These are phyloP conservation scores for Polia nebulosa DNA, from an alignment of 2,888 invertebrate genomes.

Conservation along the genomic window DNA sequence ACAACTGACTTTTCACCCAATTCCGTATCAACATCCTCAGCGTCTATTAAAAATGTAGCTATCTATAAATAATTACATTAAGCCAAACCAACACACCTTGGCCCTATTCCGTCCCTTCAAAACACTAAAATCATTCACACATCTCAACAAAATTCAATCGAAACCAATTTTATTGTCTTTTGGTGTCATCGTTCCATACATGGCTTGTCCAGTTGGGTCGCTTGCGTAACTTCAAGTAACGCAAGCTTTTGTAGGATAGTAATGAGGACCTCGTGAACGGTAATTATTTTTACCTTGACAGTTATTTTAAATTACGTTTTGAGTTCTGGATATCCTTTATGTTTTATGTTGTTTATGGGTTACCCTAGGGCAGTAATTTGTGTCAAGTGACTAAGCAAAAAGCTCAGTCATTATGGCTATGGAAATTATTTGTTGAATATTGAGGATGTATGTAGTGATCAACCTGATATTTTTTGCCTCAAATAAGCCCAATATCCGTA, in stretches of 20 bases:
- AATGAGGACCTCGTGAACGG: conserved; percentile 45
- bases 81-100: conserved; percentile 39
- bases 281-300: conserved; percentile 60
- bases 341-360: conserved; percentile 15
- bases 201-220: conserved; percentile 49
- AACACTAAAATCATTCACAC: conserved; percentile 53
- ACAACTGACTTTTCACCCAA: neutral
- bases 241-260: conserved; percentile 57
- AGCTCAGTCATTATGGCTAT: neutral
- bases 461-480: neutral
- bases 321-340: conserved; percentile 22
- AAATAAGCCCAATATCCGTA: neutral
- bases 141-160: conserved; percentile 63
- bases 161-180: conserved; percentile 64
- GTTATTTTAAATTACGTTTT: conserved; percentile 46
- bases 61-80: conserved; percentile 3
- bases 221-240: conserved; percentile 52
- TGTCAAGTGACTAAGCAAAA: neutral
- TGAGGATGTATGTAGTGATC: no score
- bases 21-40: neutral
- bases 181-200: conserved; percentile 61
- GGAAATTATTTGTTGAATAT: neutral
- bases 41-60: neutral
- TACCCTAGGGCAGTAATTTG: conserved; percentile 15
- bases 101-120: conserved; percentile 44